Percentiles rank a stretch among this genome's conserved stretches.
Conservation (phyloP, 2,797 vertebrate genomes). For the Megalops cyprinoides region DNA sequence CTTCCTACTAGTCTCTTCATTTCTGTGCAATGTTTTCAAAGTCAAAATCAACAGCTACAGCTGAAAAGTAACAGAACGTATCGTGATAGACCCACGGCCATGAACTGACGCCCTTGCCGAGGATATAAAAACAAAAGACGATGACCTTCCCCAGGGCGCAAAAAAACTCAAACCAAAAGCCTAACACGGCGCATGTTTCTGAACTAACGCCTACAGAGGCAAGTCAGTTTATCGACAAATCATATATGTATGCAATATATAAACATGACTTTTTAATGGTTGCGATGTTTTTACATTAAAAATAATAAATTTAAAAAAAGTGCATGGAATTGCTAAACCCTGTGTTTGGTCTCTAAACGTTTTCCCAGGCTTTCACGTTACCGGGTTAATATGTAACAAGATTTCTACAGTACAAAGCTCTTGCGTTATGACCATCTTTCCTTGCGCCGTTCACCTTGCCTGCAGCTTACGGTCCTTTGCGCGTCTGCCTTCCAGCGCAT, state of each 20-base stretch:
- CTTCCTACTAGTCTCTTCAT: too few relatives aligned
- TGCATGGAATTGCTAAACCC: background rate
- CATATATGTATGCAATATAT: too few relatives aligned
- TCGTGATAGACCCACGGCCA: background rate
- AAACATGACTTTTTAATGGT: too few relatives aligned
- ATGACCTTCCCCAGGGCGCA: background rate
- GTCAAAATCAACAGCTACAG: background rate
- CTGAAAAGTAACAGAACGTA: background rate
- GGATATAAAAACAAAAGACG: background rate
- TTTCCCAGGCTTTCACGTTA: background rate
- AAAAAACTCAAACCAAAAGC: background rate
- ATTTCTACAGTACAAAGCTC: background rate
- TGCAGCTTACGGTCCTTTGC: background rate
- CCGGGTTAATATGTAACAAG: background rate
- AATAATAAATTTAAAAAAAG: background rate
- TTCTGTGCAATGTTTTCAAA: background rate
- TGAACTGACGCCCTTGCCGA: background rate
- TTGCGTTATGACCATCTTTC: background rate
- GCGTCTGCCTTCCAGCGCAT: background rate
- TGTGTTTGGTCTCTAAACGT: background rate
- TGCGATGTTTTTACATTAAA: too few relatives aligned
- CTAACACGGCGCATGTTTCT: background rate
- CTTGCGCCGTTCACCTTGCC: background rate
- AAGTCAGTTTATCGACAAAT: too few relatives aligned
- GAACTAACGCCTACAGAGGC: background rate